Conservation (phyloP, 2,113 vertebrate species). For the Smithornis capensis region DNA sequence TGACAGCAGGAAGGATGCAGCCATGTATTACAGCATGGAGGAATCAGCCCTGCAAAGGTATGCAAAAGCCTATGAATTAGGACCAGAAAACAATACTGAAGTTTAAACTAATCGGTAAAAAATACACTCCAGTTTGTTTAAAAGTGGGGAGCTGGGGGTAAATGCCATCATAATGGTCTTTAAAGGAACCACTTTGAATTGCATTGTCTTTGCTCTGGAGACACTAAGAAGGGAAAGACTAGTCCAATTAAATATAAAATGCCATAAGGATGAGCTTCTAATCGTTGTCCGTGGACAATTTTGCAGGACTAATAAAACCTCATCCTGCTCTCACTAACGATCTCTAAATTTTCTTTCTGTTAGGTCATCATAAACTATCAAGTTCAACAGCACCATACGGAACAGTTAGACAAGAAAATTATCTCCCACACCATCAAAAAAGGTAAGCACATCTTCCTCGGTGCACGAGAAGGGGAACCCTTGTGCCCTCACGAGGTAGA, state of each 20-base stretch:
- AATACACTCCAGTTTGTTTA: neutral
- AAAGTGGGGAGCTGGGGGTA: neutral
- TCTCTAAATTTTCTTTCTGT: neutral
- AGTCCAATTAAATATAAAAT: neutral
- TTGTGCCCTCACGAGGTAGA: conserved; percentile 85
- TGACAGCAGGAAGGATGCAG: neutral
- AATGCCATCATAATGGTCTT: neutral
- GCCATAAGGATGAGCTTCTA: neutral
- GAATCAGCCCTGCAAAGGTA: neutral
- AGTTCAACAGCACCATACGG: accelerated
- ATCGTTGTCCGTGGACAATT: accelerated
- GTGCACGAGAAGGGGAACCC: conserved; percentile 89
- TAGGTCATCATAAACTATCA: accelerated
- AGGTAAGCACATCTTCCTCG: conserved; percentile 84
- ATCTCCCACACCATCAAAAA: conserved; percentile 86
- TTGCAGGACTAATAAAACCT: neutral
- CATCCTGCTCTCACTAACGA: accelerated
- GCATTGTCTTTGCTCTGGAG: neutral
- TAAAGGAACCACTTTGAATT: accelerated
- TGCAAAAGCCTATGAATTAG: no score
- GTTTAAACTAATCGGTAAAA: neutral
- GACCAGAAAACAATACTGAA: neutral
- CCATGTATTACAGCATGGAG: accelerated
- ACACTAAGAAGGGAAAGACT: accelerated
- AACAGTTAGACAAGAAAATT: neutral